Base-by-base conservation (phyloP, 2,113 vertebrate species). In the Gymnorhina tibicen region DNA sequence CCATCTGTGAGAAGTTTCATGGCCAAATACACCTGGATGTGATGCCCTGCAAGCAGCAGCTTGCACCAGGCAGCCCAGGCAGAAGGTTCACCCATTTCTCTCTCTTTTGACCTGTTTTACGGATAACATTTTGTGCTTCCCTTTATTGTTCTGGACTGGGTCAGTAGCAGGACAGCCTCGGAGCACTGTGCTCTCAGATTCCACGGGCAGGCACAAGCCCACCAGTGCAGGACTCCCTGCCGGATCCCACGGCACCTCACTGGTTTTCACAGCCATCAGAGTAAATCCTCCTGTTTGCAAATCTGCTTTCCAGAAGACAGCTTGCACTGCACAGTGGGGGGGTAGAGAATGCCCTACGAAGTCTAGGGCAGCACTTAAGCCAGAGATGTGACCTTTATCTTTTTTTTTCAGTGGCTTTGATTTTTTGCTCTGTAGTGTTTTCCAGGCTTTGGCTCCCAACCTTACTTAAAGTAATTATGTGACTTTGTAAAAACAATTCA, bases 401-500 rank as follows among this genome's bases (percentile, higher is more conserved):
- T 52, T 41, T 37, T 72, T 16, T 42, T 21, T 16, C 28, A 42
- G 50, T 21, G 15, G 11, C n/a, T 95, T 76, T 85, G 58, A 78
- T 85, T 80, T 87, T 93, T 60, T 28, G 6, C 66, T 74, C 53
- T 73, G 47, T 47, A 28, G 62, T 53, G 35, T 85, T 68, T 87
- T 85, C 32, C 46, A 89, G 66, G 81, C 84, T 79, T 79, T 93
- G 87, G 78, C 87, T 86, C 46, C n/a, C 83, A 63, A 58, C 50
- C 33, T 66, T 67, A 41, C 82, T 69, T 69, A 22, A 94, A 90
- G 39, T n/a, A 87, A 80, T 83, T 88, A 82, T 11, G 67, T 1
- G 21, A 73, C 85, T 96, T 79, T 27, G 53, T 60, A 86, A 90
- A 92, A 92, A 83, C 85, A 84, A 93, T 96, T 92, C 39, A 70